phyloP scores from a whole-genome alignment of 2,797 vertebrate genomes.

The Lepilemur ruficaudatus region DNA sequence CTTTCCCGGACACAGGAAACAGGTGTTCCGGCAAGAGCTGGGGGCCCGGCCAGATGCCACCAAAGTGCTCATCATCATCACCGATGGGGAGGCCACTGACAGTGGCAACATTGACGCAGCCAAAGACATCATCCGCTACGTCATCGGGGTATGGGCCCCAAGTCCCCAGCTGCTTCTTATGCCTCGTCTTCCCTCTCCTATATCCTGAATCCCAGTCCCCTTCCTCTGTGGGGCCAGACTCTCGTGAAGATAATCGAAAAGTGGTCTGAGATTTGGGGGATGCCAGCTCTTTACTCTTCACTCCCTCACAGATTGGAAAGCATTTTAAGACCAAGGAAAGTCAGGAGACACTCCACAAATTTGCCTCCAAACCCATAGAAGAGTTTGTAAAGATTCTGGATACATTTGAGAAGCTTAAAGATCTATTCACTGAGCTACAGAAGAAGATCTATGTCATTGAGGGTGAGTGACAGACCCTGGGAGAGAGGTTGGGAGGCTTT shows the following conservation, averaged over 20 bases:
- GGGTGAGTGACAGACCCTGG: conserved; percentile 79
- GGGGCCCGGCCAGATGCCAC: conserved; percentile 85
- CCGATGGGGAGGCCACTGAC: conserved; percentile 88
- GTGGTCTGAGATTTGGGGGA: not conserved
- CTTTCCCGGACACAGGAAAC: conserved; percentile 71
- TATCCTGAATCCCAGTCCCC: not conserved
- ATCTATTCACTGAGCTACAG: conserved; percentile 84
- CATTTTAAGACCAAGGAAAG: not conserved
- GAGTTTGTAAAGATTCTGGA: conserved; percentile 85
- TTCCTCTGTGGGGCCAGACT: not conserved
- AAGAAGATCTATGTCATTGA: conserved; percentile 87
- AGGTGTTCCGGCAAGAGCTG: conserved; percentile 73
- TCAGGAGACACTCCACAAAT: conserved; percentile 32
- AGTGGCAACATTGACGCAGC: accelerated
- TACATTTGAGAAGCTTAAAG: conserved; percentile 83
- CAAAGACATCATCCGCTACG: conserved; percentile 83
- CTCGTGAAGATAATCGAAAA: not conserved
- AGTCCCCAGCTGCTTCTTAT: accelerated
- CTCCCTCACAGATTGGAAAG: conserved; percentile 81
- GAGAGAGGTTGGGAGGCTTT: not conserved
- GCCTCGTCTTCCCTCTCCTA: not conserved
- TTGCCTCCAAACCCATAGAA: conserved; percentile 84
- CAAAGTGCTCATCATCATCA: conserved; percentile 90
- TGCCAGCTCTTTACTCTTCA: not conserved
- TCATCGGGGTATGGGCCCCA: conserved; percentile 87